Evolutionary conservation across 2,113 vertebrate genomes (phyloP), one percentile per base, ranked within the genome.

Genomic region (Trinectes maculatus): DNA sequence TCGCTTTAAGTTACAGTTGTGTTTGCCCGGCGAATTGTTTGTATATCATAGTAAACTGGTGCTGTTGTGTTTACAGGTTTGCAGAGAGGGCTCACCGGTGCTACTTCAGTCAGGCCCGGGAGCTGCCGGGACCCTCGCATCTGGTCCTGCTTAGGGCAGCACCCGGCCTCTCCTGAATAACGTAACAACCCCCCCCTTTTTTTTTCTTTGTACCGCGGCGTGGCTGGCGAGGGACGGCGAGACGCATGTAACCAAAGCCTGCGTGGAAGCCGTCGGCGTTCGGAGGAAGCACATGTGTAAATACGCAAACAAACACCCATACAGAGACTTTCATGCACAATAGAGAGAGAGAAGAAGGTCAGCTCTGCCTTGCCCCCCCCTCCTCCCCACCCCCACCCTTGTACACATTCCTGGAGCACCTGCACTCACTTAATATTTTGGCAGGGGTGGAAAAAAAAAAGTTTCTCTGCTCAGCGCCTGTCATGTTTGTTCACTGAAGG

Each of bases 331-430:
- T 55, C 64, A 53, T 48, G 48, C 52, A 84, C 62, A 75, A 71
- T 44, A 16, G 51, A 71, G 71, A 87, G 72, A 44, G n/a, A 85
- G 81, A 86, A 55, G 88, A 80, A 83, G 87, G 85, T 90, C 86
- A 90, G 61, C 76, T 77, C 53, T 71, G 64, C 57, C 29, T 55
- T 79, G 48, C 86, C 83, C n/a, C n/a, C n/a, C n/a, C n/a, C n/a
- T n/a, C n/a, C n/a, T n/a, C n/a, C n/a, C n/a, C n/a, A n/a, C n/a
- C n/a, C 83, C 85, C 71, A 21, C 85, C 83, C 79, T 82, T 71
- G 78, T 71, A 90, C 93, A 90, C 94, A 95, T 95, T 94, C 93
- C 88, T 92, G 66, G 81, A 87, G 92, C 94, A 96, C 95, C 94
- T 96, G 94, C 89, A 92, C 91, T 93, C 93, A 93, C 91, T 96